These are phyloP conservation scores for Chrosomus eos DNA, from an alignment of 2,797 vertebrate genomes.

Conservation along the genomic window DNA sequence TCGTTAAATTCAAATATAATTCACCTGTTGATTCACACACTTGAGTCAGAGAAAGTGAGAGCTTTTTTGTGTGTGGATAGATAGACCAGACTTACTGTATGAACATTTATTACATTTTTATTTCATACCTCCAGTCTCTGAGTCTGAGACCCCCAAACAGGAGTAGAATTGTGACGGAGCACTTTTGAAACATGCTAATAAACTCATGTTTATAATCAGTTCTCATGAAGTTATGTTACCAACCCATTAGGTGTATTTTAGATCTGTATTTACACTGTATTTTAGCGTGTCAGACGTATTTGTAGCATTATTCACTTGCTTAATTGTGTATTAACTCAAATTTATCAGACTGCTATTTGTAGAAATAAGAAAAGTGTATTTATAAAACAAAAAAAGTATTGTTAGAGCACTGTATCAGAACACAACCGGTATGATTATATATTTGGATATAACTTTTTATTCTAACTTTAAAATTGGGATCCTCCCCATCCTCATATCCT, in stretches of 20 bases:
- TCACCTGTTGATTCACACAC: not conserved
- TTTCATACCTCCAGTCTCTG: no score
- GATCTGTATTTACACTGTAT: not conserved
- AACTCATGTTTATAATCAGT: not conserved
- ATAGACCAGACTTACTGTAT: not conserved
- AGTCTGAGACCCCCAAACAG: not conserved
- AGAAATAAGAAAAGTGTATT: no score
- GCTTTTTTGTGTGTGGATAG: not conserved
- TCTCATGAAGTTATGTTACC: not conserved
- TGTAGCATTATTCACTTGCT: no score
- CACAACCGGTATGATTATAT: no score
- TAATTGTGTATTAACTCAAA: no score
- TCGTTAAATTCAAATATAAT: not conserved
- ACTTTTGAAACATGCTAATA: not conserved
- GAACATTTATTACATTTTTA: not conserved
- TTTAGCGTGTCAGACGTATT: no score
- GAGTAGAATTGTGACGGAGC: not conserved
- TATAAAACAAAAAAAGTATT: no score
- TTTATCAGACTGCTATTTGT: no score
- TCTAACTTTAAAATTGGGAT: no score
- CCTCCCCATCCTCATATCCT: no score
- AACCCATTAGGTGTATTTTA: not conserved
- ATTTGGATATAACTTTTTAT: no score
- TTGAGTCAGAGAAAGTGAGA: not conserved
- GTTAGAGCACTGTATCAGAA: no score